These are phyloP conservation scores for Percopsis omiscomaycus DNA, from an alignment of 2,797 vertebrate species.

Conservation along the genomic window DNA sequence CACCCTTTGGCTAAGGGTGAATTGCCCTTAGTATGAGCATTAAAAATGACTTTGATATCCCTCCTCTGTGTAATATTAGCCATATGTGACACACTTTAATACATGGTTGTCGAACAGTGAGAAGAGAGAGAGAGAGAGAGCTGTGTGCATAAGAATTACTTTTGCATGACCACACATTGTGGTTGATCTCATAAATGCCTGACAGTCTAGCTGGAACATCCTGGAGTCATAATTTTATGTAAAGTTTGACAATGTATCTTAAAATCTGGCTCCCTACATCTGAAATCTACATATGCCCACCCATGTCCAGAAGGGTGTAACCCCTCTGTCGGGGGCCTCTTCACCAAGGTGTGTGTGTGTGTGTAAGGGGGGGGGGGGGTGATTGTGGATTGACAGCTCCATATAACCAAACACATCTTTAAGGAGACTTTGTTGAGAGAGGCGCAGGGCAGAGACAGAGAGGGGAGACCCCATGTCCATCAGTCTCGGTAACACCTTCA, in stretches of 20 bases:
- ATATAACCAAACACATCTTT: conserved; percentile 29
- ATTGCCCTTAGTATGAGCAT: too few relatives aligned
- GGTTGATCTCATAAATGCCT: conserved; percentile 13
- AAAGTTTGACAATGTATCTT: conserved; percentile 13
- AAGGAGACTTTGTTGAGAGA: conserved; percentile 22
- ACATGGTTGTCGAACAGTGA: too few relatives aligned
- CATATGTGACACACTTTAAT: too few relatives aligned
- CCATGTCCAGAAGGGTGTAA: conserved; percentile 29
- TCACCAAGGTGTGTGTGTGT: conserved; percentile 26
- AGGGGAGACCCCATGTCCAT: conserved; percentile 42
- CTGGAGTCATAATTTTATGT: conserved; percentile 5
- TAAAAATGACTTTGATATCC: too few relatives aligned
- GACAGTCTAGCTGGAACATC: neutral
- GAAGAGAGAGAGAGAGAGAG: too few relatives aligned
- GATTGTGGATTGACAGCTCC: conserved; percentile 36
- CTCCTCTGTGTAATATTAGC: too few relatives aligned
- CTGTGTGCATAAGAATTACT: conserved; percentile 7
- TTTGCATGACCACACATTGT: conserved; percentile 6
- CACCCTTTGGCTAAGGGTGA: too few relatives aligned
- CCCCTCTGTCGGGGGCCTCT: conserved; percentile 39
- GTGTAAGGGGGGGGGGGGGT: conserved; percentile 22
- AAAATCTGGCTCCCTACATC: conserved; percentile 20
- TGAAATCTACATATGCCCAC: conserved; percentile 33
- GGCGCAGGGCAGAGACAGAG: conserved; percentile 17
- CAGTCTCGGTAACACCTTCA: conserved; percentile 52